These are phyloP conservation scores for Heliconius hermathena DNA, from an alignment of 1,140 invertebrate species.

Conservation along the genomic window DNA sequence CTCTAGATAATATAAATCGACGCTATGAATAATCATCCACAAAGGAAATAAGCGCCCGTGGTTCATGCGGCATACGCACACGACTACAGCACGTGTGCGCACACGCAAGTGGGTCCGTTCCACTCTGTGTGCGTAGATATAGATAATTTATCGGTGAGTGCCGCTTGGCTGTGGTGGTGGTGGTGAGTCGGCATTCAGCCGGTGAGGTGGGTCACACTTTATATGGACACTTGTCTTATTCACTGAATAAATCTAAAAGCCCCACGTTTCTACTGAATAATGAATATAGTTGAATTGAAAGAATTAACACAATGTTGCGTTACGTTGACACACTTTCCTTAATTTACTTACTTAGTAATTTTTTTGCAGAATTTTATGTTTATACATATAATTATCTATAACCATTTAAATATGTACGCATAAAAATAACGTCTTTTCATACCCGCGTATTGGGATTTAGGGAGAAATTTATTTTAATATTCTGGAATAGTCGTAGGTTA, in stretches of 20 bases:
- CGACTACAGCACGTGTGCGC: slow-evolving; percentile 29
- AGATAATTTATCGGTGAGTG: slow-evolving; percentile 69
- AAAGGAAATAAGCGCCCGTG: slow-evolving; percentile 46
- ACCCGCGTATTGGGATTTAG: neutral
- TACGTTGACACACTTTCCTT: slow-evolving; percentile 54
- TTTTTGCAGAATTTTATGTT: no score
- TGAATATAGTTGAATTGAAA: slow-evolving; percentile 9
- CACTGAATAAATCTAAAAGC: slow-evolving; percentile 67
- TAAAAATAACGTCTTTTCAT: neutral
- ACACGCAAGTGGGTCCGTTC: slow-evolving; percentile 33
- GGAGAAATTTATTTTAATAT: no score
- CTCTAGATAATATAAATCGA: slow-evolving; percentile 31
- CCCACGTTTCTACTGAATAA: slow-evolving; percentile 74
- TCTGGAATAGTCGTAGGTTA: no score
- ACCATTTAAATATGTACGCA: no score
- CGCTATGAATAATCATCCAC: slow-evolving; percentile 46
- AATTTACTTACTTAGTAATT: neutral
- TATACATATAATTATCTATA: no score
- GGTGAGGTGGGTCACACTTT: slow-evolving; percentile 66
- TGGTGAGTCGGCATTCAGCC: slow-evolving; percentile 40
- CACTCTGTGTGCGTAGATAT: slow-evolving; percentile 62
- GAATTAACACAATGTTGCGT: slow-evolving; percentile 22
- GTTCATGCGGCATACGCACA: slow-evolving; percentile 38
- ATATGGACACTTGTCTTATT: slow-evolving; percentile 74
- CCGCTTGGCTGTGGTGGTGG: slow-evolving; percentile 41